Base-by-base conservation (phyloP, 2,888 invertebrate species). In the Aquatica leii region DNA sequence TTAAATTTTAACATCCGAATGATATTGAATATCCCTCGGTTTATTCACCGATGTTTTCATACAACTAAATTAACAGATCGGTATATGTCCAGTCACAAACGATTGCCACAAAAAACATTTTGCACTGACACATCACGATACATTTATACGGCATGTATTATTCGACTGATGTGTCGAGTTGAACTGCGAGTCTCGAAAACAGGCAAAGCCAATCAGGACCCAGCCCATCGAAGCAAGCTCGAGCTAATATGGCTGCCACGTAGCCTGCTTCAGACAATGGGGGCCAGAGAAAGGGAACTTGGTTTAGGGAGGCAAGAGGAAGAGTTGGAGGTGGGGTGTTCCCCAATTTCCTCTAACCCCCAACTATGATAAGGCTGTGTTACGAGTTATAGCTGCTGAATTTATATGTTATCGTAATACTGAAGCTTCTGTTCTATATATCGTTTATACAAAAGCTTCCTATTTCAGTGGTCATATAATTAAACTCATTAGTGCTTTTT, bases 171-270 rank as follows among this genome's bases (percentile, higher is more conserved):
- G 70, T 73, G 74, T 76, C 71, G 76, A 74, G 76, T 74, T 75
- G 76, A 77, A 79, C 77, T 79, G 78, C 74, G 77, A 76, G 77
- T 76, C 76, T 79, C 69, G 78, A 78, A 80, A 78, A 79, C 77
- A 76, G 78, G 78, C 79, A 78, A 81, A 80, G 81, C 82, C 81
- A 81, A 82, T 82, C 81, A 81, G 81, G 78, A 78, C 78, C 80
- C 76, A 81, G 79, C 76, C 76, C 78, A 80, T 75, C 79, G 78
- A 78, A 80, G 80, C 79, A 77, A 77, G 77, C 79, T 78, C 78
- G 74, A 81, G 81, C 81, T 81, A 82, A 82, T 82, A 82, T 82
- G 82, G 82, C 82, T 80, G 82, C 81, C 81, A 80, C 79, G 78
- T 78, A 79, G 79, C 68, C 65, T 71, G 72, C 71, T 70, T 68